These are phyloP conservation scores for Pseudomyrmex gracilis DNA, from an alignment of 1,140 invertebrate genomes.

Conservation along the genomic window DNA sequence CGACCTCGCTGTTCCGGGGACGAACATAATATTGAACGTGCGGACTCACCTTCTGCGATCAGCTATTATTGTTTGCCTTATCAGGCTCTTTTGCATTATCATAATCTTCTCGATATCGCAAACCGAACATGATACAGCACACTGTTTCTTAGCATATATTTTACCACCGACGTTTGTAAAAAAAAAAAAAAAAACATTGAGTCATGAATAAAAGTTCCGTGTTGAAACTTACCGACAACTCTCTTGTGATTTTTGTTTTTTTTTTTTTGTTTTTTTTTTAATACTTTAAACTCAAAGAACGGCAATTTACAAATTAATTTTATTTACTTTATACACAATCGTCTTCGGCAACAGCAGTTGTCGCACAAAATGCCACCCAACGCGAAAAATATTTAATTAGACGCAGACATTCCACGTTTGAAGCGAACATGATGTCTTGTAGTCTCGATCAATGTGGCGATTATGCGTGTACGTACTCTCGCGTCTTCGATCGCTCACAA, in stretches of 20 bases:
- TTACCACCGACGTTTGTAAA: too few relatives aligned
- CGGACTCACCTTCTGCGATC: constrained; percentile 7
- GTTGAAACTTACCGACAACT: background rate
- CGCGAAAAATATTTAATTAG: constrained; percentile 42
- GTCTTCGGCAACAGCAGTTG: background rate
- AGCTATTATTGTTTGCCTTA: background rate
- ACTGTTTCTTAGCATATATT: too few relatives aligned
- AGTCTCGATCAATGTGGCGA: constrained; percentile 30
- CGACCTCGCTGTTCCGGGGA: constrained; percentile 42
- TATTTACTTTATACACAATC: background rate
- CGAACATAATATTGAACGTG: background rate
- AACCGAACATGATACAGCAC: background rate
- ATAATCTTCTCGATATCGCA: background rate
- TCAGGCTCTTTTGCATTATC: background rate
- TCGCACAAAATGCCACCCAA: constrained; percentile 19
- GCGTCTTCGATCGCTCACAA: constrained; percentile 51
- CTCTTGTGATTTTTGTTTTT: background rate
- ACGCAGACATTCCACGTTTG: constrained; percentile 10
- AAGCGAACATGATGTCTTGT: constrained; percentile 46
- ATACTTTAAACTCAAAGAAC: background rate
- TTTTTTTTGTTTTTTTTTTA: background rate
- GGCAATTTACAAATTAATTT: constrained; percentile 2
- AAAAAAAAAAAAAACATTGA: too few relatives aligned
- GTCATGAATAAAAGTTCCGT: background rate
- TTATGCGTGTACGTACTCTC: constrained; percentile 24